These are phyloP conservation scores for Danio choprae DNA, from an alignment of 2,797 vertebrate genomes.

Conservation along the genomic window DNA sequence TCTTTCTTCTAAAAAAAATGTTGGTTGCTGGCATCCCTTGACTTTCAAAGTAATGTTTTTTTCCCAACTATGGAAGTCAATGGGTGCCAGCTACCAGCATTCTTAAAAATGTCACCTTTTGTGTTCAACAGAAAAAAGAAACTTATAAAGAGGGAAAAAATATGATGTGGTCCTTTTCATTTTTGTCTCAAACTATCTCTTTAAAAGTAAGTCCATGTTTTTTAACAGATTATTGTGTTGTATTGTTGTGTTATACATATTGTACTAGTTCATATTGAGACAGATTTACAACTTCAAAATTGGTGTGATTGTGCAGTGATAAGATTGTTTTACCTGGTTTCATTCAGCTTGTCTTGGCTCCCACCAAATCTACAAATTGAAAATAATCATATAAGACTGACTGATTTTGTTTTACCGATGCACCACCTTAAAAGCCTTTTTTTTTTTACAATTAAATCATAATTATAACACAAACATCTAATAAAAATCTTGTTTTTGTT, in stretches of 20 bases:
- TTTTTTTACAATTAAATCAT: too few species aligned
- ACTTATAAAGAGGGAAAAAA: too few species aligned
- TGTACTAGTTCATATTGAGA: not conserved
- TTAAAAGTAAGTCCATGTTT: not conserved
- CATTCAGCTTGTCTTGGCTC: slow-evolving; percentile 52
- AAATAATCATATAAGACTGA: not conserved
- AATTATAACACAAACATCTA: too few species aligned
- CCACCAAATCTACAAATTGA: slow-evolving; percentile 29
- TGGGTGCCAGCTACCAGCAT: too few species aligned
- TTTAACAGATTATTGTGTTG: not conserved
- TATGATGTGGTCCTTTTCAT: too few species aligned
- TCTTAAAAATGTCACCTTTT: too few species aligned
- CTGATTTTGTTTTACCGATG: not conserved
- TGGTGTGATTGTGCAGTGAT: not conserved
- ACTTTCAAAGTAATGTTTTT: too few species aligned
- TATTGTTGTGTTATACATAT: not conserved
- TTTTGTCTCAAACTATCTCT: not conserved
- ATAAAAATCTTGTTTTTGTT: too few species aligned
- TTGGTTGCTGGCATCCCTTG: too few species aligned
- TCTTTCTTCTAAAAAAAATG: too few species aligned
- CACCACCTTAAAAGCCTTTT: not conserved
- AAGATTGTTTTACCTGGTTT: slow-evolving; percentile 63
- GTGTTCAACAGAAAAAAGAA: too few species aligned
- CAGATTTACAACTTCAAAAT: not conserved
- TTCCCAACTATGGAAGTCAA: too few species aligned